These are phyloP conservation scores for Gobiocypris rarus DNA, from an alignment of 2,113 vertebrate genomes.

Conservation along the genomic window DNA sequence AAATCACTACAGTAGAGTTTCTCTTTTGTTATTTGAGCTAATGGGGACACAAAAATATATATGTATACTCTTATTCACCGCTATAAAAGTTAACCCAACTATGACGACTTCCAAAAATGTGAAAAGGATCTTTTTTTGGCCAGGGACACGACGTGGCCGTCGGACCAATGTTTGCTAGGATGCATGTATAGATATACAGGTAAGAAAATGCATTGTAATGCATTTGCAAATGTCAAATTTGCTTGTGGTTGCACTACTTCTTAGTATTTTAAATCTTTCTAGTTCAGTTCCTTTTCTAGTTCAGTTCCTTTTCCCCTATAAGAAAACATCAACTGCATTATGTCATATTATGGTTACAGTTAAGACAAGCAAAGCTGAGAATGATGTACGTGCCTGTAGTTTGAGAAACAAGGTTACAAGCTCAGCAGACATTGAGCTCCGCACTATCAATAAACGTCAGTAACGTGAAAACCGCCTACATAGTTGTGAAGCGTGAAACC, in stretches of 20 bases:
- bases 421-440: constrained; percentile 1
- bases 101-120: too few species aligned
- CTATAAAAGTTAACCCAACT: too few species aligned
- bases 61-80: too few species aligned
- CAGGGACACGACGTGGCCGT: too few species aligned
- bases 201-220: neutral
- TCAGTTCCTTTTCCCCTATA: neutral
- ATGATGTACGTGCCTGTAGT: neutral
- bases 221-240: neutral
- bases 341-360: neutral
- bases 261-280: neutral
- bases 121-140: too few species aligned
- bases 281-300: neutral
- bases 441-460: neutral
- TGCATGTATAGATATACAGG: neutral
- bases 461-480: neutral
- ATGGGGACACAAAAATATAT: too few species aligned
- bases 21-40: too few species aligned
- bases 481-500: neutral
- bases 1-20: too few species aligned
- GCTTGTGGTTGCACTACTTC: neutral
- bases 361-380: constrained; percentile 14
- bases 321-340: constrained; percentile 6
- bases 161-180: too few species aligned
- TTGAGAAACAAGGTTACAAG: neutral